Evolutionary conservation across 2,888 invertebrate species (phyloP), one percentile per base, ranked within the genome.

Genomic region (Caenorhabditis plicata): DNA sequence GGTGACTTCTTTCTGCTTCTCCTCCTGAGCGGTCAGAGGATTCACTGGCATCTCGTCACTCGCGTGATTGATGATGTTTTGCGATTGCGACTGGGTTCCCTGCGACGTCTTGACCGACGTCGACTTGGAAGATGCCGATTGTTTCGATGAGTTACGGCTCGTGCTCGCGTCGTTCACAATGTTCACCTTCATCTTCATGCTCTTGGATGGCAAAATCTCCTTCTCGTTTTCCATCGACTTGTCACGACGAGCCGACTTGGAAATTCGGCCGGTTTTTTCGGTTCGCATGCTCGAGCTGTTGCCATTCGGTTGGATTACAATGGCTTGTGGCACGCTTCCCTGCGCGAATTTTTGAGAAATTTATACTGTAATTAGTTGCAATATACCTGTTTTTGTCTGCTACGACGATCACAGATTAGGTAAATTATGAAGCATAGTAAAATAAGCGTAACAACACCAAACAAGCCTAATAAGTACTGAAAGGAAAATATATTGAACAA

Each of bases 241-340:
- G n/a, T n/a, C n/a, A n/a, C n/a, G n/a, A n/a, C 32, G 29, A 29
- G 29, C 29, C 7, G 29, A 9, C 29, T 29, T 29, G 8, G 11
- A 29, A 29, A 9, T 11, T 29, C 8, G 11, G 11, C 11, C 29
- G 7, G 29, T 39, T 25, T 25, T 8, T n/a, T 7, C 39, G 3
- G 4, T 39, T 25, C 15, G 5, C 3, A 3, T 11, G n/a, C 26
- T 39, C n/a, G 39, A 4, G 9, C 3, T 4, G 7, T n/a, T 22
- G 8, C 25, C 41, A 27, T 41, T 41, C 17, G 57, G 57, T 29
- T 57, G 57, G 19, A 57, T 57, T 7, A 57, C 57, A 19, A 57
- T 57, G 4, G 57, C 27, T 35, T 57, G 57, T 4, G 57, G 57
- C n/a, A 51, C 46, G n/a, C n/a, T n/a, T n/a, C n/a, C n/a, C n/a